Evolutionary conservation across 1,140 invertebrate genomes (phyloP).

Genomic region (Myzus persicae): DNA sequence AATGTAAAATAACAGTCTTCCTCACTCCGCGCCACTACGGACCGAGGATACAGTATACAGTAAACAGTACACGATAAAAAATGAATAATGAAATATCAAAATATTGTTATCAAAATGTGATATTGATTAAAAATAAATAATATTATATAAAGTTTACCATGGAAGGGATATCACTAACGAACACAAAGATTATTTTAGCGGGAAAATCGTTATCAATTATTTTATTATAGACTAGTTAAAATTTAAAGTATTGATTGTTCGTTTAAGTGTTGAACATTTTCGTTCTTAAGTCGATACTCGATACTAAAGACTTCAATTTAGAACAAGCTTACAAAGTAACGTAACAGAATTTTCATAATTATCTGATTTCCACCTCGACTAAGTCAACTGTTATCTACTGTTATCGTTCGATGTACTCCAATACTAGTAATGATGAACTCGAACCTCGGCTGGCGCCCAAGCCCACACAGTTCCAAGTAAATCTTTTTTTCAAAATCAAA

Average conservation of each 20-base stretch:
- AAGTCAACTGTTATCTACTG: background rate
- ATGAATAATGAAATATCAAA: background rate
- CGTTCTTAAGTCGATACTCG: background rate
- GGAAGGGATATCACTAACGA: background rate
- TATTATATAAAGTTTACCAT: background rate
- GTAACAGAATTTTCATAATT: background rate
- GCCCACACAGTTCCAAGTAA: conserved; percentile 54
- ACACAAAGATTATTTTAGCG: background rate
- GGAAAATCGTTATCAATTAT: conserved; percentile 14
- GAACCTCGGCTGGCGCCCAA: conserved; percentile 43
- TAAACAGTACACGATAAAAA: background rate
- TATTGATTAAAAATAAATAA: background rate
- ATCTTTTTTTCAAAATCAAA: background rate
- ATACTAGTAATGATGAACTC: conserved; percentile 36
- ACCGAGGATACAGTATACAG: no score
- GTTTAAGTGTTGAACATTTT: background rate
- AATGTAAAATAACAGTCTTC: background rate
- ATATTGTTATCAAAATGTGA: background rate
- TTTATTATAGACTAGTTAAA: no score
- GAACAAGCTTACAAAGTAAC: background rate
- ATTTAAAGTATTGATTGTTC: background rate
- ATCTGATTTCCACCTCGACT: background rate
- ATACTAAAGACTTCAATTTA: no score
- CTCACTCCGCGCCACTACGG: background rate
- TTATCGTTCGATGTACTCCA: background rate